phyloP scores from a whole-genome alignment of 2,888 invertebrate genomes.

The Parapristionchus giblindavisi region DNA sequence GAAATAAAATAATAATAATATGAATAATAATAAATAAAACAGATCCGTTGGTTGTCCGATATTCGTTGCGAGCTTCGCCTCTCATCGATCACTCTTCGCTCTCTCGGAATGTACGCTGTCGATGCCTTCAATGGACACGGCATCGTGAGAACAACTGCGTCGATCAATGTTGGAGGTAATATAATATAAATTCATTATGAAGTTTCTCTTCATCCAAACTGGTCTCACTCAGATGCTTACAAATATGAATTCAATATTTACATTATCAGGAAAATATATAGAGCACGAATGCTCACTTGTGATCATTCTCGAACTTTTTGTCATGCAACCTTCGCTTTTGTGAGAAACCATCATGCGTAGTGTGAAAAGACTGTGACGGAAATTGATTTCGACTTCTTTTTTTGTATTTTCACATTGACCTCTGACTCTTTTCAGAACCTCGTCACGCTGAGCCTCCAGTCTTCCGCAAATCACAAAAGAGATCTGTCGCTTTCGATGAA shows the following conservation, averaged over 20 bases:
- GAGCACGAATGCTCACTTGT: no score
- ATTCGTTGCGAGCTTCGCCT: conserved; percentile 56
- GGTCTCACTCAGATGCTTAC: no score
- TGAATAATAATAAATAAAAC: neutral
- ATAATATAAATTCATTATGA: neutral
- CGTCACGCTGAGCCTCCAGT: conserved; percentile 55
- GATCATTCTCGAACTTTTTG: no score
- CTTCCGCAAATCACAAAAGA: conserved; percentile 52
- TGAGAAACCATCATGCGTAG: no score
- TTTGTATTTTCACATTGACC: no score
- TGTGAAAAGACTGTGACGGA: no score
- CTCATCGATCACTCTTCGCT: conserved; percentile 47
- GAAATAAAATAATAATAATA: neutral
- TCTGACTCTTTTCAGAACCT: conserved; percentile 38
- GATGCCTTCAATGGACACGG: conserved; percentile 66
- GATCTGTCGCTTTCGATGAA: conserved; percentile 53
- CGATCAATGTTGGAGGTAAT: conserved; percentile 48
- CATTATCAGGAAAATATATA: no score
- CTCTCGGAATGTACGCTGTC: conserved; percentile 62
- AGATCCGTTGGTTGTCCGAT: conserved; percentile 53
- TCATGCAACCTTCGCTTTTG: no score
- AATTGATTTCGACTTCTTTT: no score
- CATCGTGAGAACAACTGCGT: conserved; percentile 58
- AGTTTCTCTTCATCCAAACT: neutral
- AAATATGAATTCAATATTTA: no score